These are phyloP conservation scores for Drosophila sulfurigaster DNA, from an alignment of 1,140 invertebrate genomes.

Conservation along the genomic window DNA sequence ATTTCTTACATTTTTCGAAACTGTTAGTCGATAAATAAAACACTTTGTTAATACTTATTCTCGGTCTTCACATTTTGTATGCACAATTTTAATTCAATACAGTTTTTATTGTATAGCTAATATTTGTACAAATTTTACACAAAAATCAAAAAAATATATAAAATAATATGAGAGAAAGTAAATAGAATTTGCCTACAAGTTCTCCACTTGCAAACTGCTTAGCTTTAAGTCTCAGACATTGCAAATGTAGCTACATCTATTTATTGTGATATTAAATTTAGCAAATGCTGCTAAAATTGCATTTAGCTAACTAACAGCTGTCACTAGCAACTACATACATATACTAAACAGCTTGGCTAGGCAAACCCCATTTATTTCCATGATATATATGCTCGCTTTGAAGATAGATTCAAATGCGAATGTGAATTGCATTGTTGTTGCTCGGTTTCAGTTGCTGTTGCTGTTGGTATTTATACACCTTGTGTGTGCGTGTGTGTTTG, in stretches of 20 bases:
- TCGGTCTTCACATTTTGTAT: no score
- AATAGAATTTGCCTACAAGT: no score
- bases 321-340: neutral
- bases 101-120: no score
- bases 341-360: neutral
- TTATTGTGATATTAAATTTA: neutral
- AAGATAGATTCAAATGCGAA: conserved; percentile 4
- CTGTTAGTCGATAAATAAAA: no score
- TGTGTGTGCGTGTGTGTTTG: conserved; percentile 8
- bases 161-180: no score
- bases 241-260: neutral
- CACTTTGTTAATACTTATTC: no score
- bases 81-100: no score
- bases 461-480: conserved; percentile 18
- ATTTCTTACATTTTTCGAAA: no score
- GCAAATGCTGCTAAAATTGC: neutral
- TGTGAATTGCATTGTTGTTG: conserved; percentile 5
- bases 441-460: neutral
- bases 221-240: no score
- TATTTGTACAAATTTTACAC: no score
- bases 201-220: no score
- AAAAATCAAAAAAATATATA: no score
- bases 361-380: conserved; percentile 5
- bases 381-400: conserved; percentile 12
- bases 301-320: neutral